Evolutionary conservation across 2,888 invertebrate species (phyloP), one percentile per base, ranked within the genome.

Genomic region (Melanchra persicariae): DNA sequence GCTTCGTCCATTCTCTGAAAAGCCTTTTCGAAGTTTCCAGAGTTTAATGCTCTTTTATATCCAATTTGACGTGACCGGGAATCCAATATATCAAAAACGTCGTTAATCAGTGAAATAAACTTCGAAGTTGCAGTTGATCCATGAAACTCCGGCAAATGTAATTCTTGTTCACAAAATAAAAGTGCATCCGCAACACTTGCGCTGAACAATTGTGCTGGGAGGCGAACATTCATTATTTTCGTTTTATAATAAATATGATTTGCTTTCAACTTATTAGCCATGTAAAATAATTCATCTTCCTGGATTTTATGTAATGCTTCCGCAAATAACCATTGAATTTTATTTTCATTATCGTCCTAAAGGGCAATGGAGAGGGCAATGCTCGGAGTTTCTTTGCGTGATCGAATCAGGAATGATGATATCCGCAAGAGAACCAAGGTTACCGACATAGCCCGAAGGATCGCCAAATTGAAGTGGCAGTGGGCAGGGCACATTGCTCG

Each of bases 21-120:
- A 57, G 34, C 55, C 15, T 57, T 57, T 7, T 37, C 34, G 22
- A 55, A 55, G n/a, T 55, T 55, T 55, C 37, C 22, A 34, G 6
- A 55, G n/a, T 55, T 55, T 55, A 55, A 55, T 55, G 34, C 55
- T 55, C 34, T 37, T 22, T 55, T 55, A 47, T 47, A 47, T 8
- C 47, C 55, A 55, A 2, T 55, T 55, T 55, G 34, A 37, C 55
- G n/a, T 37, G 55, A 47, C n/a, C 47, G 47, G 15, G n/a, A 55
- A 55, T 55, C 55, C 55, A 55, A 55, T n/a, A 37, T 55, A 55
- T 55, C 55, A 37, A 55, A 55, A 55, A 55, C n/a, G 34, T 55
- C 55, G 34, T 55, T 55, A 15, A 55, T 55, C n/a, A 55, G 34
- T 55, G 34, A 34, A 37, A 55, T 55, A 55, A 55, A 55, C n/a